Base-by-base conservation (phyloP, 2,797 vertebrate species). In the Sebastes kiyomatsui region DNA sequence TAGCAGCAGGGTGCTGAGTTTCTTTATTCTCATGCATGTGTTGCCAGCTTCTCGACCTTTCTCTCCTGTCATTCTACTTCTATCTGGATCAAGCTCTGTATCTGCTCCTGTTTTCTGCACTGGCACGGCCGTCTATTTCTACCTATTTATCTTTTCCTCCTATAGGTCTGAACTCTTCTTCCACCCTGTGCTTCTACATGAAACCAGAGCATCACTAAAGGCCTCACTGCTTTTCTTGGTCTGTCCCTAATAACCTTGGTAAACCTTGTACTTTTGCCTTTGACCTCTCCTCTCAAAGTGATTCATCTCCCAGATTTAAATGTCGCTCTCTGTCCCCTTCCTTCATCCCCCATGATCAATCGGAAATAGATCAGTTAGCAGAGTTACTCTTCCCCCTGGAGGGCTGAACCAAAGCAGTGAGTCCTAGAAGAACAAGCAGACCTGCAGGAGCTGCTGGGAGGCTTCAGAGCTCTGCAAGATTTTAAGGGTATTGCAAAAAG, bases 151-250 rank as follows among this genome's bases (percentile, higher is more conserved):
- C 96, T 98, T 96, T 97, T 97, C 96, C 96, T 97, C 93, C 96
- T 97, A 95, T 97, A 99, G 99, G 99, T 99, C 96, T 97, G 97
- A 97, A 97, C 97, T 97, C 97, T 97, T 94, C 95, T 93, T 98
- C 98, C 97, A 98, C 97, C 96, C 96, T 99, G 97, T 98, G 97
- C 97, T 98, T 97, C 97, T 97, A 97, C 97, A 97, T 98, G 98
- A 99, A 98, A 97, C 97, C 98, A 97, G 99, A 99, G 95, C 98
- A 98, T 94, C 98, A 98, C 96, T 99, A 99, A 96, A 97, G 97
- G 97, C 97, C 96, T 97, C 97, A 96, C 97, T 97, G 97, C 97
- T 98, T 99, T 98, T 98, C 97, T 98, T 94, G 97, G 97, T 97
- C 97, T 99, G 98, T 98, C 97, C 97, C 96, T 98, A 97, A 97